Percentiles rank a stretch among this genome's conserved stretches.
Evolutionary conservation across 2,888 invertebrate species (phyloP).

Genomic region (Agriopis leucophaearia): DNA sequence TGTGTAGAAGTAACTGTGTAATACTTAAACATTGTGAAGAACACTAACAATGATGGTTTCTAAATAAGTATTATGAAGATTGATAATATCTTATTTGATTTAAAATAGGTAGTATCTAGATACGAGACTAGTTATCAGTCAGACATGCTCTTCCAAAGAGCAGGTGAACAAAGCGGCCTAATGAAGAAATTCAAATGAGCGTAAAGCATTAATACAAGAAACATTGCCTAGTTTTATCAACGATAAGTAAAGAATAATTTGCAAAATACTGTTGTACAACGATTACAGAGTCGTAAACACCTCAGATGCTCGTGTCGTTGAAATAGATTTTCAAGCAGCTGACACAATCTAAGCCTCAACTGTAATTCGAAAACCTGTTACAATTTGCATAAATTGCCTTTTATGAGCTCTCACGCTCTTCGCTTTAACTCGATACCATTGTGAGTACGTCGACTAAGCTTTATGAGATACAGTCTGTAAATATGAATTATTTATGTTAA

Average conservation of each 20-base stretch:
- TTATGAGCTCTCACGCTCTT: constrained; percentile 40
- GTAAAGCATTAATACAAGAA: background rate
- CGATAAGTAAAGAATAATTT: background rate
- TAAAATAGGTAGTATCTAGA: background rate
- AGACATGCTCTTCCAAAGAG: too few relatives aligned
- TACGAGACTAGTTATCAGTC: background rate
- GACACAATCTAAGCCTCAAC: constrained; percentile 22
- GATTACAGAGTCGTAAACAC: constrained; percentile 6
- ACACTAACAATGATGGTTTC: background rate
- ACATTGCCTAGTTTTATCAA: background rate
- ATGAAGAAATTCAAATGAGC: background rate
- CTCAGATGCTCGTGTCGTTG: background rate
- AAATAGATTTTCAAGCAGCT: constrained; percentile 23
- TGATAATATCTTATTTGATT: background rate
- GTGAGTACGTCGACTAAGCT: constrained; percentile 26
- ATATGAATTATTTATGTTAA: constrained; percentile 34
- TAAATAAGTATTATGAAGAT: background rate
- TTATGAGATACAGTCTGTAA: constrained; percentile 24
- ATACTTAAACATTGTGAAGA: background rate
- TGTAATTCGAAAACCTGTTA: constrained; percentile 31
- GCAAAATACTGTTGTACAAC: background rate
- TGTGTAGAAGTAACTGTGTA: too few relatives aligned
- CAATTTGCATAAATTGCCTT: constrained; percentile 37
- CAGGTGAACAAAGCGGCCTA: background rate
- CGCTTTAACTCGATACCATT: constrained; percentile 33